Percentiles rank a stretch among this genome's conserved stretches.
phyloP scores from a whole-genome alignment of 2,888 invertebrate species.

The Phortica okadai region DNA sequence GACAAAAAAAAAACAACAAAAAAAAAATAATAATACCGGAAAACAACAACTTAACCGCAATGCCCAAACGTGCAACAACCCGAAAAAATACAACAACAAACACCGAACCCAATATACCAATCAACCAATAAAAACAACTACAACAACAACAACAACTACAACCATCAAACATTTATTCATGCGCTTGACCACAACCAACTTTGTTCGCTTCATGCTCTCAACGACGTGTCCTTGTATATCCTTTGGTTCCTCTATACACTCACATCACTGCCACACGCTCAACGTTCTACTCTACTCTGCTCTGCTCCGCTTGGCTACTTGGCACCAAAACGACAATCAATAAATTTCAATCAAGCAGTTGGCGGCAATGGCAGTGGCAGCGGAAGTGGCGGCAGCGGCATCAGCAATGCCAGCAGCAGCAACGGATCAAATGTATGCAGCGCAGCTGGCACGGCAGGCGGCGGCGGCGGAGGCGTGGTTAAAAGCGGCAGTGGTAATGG shows the following conservation, averaged over 20 bases:
- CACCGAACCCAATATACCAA: background rate
- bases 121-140: constrained; percentile 1
- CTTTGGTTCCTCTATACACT: constrained; percentile 33
- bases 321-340: constrained; percentile 59
- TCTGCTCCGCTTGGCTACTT: constrained; percentile 14
- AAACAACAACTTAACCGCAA: constrained; percentile 34
- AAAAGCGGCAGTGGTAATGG: constrained; percentile 51
- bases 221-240: constrained; percentile 5
- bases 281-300: background rate
- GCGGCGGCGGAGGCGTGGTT: constrained; percentile 55
- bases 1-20: constrained; percentile 6
- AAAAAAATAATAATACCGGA: background rate
- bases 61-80: constrained; percentile 36
- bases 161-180: constrained; percentile 25
- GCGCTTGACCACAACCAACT: constrained; percentile 28
- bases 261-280: constrained; percentile 30
- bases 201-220: background rate
- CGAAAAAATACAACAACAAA: constrained; percentile 9
- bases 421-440: constrained; percentile 66
- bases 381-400: constrained; percentile 38
- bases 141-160: constrained; percentile 5
- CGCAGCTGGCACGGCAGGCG: constrained; percentile 53
- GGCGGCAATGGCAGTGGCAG: constrained; percentile 67
- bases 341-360: constrained; percentile 72
- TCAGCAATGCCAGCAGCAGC: constrained; percentile 59